Evolutionary conservation across 92 coral and sea anemone species (phyloP), one percentile per base, ranked within the genome.

Genomic region (Epizoanthus rinbou): DNA sequence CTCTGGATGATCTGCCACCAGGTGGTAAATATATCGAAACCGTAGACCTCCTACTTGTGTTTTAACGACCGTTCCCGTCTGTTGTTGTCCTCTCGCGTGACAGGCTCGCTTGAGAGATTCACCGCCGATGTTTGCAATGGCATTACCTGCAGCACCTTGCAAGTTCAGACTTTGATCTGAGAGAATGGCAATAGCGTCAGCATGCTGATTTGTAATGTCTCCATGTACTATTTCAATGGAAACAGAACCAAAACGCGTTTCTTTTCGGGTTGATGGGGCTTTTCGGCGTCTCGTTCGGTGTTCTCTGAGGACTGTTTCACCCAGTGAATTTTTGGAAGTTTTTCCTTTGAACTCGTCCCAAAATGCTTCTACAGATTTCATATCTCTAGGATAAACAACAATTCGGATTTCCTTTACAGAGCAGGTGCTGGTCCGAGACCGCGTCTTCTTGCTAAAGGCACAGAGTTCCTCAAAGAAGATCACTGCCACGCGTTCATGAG

Each of bases 161-260:
- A 91, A 25, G 28, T 80, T 69, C 13, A 88, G 87, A 28, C 57
- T 18, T 67, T 37, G 52, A 67, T 85, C 86, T 0, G 98, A 81
- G 43, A 69, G 19, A 17, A 80, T 86, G 9, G 80, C 95, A 10
- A 94, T 89, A 37, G 94, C 98, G 25, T 94, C 90, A 2, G 88
- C 86, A 19, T 71, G 60, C 88, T 91, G 90, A 37, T 87, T 67
- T 18, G 95, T 94, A 24, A 94, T 91, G 75, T 91, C 93, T 17
- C 98, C 95, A 50, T 74, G 17, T 16, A 79, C 71, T 41, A 76
- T 74, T 78, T 90, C 90, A n/a, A 93, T 80, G 37, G 68, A 67
- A 45, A 89, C 74, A 39, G 53, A 60, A 13, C 87, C 94, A 2
- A 90, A 58, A 6, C 24, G 28, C 18, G 24, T 33, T 18, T 52